phyloP scores from a whole-genome alignment of 2,797 vertebrate genomes.

The Crypturellus tataupa region DNA sequence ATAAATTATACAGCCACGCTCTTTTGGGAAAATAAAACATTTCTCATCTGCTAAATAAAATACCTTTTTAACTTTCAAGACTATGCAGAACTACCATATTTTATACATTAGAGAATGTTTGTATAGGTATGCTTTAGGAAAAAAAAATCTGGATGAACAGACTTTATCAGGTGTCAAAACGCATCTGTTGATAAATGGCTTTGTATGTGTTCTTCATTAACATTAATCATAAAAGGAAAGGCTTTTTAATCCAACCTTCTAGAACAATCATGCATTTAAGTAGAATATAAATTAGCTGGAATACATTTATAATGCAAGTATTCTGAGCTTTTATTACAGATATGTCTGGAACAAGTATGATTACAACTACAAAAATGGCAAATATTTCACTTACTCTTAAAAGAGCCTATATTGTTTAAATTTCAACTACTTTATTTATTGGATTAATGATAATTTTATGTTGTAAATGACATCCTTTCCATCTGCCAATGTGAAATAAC shows the following conservation, averaged over 20 bases:
- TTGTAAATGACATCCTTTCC: background rate
- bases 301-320: background rate
- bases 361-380: background rate
- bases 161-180: constrained; percentile 58
- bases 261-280: constrained; percentile 20
- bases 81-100: constrained; percentile 7
- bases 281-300: constrained; percentile 53
- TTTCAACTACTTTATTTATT: background rate
- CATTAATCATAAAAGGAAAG: constrained; percentile 58
- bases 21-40: constrained; percentile 55
- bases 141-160: constrained; percentile 44
- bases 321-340: background rate
- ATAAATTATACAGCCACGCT: constrained; percentile 52
- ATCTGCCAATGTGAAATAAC: background rate
- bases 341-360: background rate
- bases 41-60: constrained; percentile 61
- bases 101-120: constrained; percentile 59
- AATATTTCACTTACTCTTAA: constrained; percentile 20
- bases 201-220: constrained; percentile 33
- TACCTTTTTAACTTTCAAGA: constrained; percentile 44
- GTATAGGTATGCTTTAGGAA: constrained; percentile 40
- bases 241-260: constrained; percentile 28
- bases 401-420: background rate
- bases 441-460: constrained; percentile 5
- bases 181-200: constrained; percentile 54